These are phyloP conservation scores for Oreochromis grahami DNA, from an alignment of 2,797 vertebrate species.

Conservation along the genomic window DNA sequence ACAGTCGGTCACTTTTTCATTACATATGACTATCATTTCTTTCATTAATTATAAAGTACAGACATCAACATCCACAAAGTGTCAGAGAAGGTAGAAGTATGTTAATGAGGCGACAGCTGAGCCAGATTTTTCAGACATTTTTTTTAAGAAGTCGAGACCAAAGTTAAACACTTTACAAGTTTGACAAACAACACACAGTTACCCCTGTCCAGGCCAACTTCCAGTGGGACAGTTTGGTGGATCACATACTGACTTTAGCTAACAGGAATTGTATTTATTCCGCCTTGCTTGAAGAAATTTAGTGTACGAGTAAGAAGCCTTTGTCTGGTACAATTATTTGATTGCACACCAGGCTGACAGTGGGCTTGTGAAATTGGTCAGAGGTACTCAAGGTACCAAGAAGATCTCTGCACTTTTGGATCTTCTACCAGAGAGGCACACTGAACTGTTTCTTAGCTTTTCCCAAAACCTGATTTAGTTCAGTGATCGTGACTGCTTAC, in stretches of 20 bases:
- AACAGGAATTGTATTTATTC: not conserved
- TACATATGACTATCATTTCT: not conserved
- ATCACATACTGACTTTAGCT: not conserved
- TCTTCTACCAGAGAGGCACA: not conserved
- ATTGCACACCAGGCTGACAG: not conserved
- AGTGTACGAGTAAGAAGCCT: rapidly evolving
- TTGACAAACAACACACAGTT: not conserved
- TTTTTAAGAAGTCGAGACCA: not conserved
- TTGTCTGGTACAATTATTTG: not conserved
- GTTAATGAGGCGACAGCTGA: not conserved
- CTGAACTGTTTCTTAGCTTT: not conserved
- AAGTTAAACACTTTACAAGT: not conserved
- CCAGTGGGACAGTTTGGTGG: not conserved
- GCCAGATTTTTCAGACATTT: not conserved
- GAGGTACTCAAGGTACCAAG: not conserved
- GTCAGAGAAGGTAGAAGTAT: not conserved
- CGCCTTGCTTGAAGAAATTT: rapidly evolving
- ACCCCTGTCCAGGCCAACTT: rapidly evolving
- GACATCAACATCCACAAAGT: not conserved
- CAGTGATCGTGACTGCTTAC: not conserved
- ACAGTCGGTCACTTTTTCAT: not conserved
- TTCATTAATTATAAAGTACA: not conserved
- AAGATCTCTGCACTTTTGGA: not conserved
- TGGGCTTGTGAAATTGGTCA: not conserved
- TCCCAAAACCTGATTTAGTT: not conserved